Conservation (phyloP, 2,888 invertebrate species). For the Mycalesis mineus region DNA sequence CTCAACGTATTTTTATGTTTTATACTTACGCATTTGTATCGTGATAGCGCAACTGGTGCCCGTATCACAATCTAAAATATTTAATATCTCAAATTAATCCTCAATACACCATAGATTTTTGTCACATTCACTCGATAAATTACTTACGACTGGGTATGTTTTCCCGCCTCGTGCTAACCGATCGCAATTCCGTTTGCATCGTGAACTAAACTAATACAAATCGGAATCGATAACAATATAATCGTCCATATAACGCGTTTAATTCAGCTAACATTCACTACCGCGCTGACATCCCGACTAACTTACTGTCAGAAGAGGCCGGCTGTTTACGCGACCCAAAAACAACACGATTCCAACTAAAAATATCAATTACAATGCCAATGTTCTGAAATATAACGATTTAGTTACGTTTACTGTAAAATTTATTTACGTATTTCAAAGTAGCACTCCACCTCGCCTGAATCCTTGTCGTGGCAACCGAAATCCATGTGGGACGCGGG, state of each 20-base stretch:
- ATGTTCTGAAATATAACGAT: conserved; percentile 51
- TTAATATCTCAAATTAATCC: conserved; percentile 45
- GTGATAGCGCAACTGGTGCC: conserved; percentile 75
- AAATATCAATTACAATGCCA: conserved; percentile 76
- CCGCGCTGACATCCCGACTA: conserved; percentile 64
- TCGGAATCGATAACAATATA: conserved; percentile 40
- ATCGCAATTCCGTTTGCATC: conserved; percentile 63
- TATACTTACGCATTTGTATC: conserved; percentile 74
- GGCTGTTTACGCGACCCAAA: conserved; percentile 75
- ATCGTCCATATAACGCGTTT: conserved; percentile 54
- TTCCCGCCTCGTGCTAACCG: conserved; percentile 64
- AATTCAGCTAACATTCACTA: conserved; percentile 58
- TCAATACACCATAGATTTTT: conserved; percentile 9
- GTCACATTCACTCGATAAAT: conserved; percentile 28
- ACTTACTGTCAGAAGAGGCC: conserved; percentile 65
- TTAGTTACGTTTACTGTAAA: conserved; percentile 56
- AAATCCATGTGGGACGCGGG: conserved; percentile 75
- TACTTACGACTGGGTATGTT: conserved; percentile 72
- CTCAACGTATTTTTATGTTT: neutral
- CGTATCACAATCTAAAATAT: conserved; percentile 74
- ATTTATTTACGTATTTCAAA: conserved; percentile 82
- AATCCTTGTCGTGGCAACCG: conserved; percentile 81
- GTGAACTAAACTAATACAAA: conserved; percentile 26
- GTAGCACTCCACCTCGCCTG: conserved; percentile 84
- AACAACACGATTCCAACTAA: conserved; percentile 72